Evolutionary conservation across 2,888 invertebrate genomes (phyloP).

Genomic region (Scotopteryx bipunctaria): DNA sequence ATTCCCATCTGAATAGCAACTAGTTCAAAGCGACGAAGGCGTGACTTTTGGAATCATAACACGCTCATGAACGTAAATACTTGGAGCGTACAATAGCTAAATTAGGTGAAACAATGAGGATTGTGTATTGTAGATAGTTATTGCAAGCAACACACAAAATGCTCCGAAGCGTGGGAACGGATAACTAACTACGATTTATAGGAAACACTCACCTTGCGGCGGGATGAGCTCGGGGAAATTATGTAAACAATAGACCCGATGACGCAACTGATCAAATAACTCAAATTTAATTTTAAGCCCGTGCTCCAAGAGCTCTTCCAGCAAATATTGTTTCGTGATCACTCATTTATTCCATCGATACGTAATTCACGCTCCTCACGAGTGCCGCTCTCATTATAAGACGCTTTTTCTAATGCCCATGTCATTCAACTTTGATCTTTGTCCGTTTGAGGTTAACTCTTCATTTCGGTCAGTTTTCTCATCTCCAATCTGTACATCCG

Average conservation of each 20-base stretch:
- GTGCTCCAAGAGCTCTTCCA: slow-evolving; percentile 18
- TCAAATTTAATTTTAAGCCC: slow-evolving; percentile 31
- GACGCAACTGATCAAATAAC: slow-evolving; percentile 34
- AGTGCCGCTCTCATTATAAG: slow-evolving; percentile 60
- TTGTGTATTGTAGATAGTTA: slow-evolving; percentile 71
- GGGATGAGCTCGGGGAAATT: slow-evolving; percentile 59
- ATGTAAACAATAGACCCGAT: slow-evolving; percentile 55
- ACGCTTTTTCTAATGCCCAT: slow-evolving; percentile 54
- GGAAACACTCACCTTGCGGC: slow-evolving; percentile 55
- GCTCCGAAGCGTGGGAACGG: slow-evolving; percentile 76
- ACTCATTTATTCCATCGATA: slow-evolving; percentile 29
- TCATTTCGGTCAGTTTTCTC: slow-evolving; percentile 69
- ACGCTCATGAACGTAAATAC: slow-evolving; percentile 73
- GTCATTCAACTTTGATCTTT: slow-evolving; percentile 82
- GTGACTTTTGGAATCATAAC: slow-evolving; percentile 50
- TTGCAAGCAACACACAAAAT: slow-evolving; percentile 72
- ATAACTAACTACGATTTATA: slow-evolving; percentile 63
- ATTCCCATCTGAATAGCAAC: slow-evolving; percentile 17
- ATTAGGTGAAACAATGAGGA: slow-evolving; percentile 81
- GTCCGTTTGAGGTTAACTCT: slow-evolving; percentile 66
- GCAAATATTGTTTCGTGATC: slow-evolving; percentile 38
- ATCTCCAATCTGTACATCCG: slow-evolving; percentile 58
- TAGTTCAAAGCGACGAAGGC: slow-evolving; percentile 18
- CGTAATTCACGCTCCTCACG: slow-evolving; percentile 66
- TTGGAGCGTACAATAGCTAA: slow-evolving; percentile 75